A percentile compares a stretch with the other conserved stretches of the same genome.
phyloP scores from a whole-genome alignment of 2,113 vertebrate species.

The Anoura caudifer region DNA sequence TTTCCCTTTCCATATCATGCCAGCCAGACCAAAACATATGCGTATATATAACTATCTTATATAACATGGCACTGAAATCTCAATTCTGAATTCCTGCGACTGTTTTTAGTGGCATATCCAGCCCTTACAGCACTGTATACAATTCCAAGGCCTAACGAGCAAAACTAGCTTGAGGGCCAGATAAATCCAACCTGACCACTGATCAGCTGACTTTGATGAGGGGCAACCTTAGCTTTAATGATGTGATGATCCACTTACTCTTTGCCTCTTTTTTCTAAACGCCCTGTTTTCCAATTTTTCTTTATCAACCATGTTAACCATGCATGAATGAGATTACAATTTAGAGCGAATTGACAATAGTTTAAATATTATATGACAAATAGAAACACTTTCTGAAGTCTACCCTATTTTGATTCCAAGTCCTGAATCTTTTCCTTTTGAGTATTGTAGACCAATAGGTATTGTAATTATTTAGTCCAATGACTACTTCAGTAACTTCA shows the following conservation, averaged over 20 bases:
- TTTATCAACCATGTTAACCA: background rate
- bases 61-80: background rate
- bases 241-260: background rate
- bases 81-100: background rate
- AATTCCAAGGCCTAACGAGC: background rate
- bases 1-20: background rate
- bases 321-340: background rate
- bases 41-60: background rate
- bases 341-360: background rate
- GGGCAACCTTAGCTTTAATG: background rate
- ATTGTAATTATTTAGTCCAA: background rate
- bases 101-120: background rate
- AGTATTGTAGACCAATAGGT: background rate
- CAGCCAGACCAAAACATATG: background rate
- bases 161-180: background rate
- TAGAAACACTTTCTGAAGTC: constrained; percentile 6
- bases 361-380: background rate
- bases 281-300: background rate
- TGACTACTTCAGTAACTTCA: background rate
- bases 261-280: background rate
- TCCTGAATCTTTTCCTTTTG: background rate
- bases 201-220: background rate
- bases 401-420: background rate
- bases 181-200: background rate
- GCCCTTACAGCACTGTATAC: background rate